Evolutionary conservation across 1,140 invertebrate species (phyloP).

Genomic region (Cepaea nemoralis): DNA sequence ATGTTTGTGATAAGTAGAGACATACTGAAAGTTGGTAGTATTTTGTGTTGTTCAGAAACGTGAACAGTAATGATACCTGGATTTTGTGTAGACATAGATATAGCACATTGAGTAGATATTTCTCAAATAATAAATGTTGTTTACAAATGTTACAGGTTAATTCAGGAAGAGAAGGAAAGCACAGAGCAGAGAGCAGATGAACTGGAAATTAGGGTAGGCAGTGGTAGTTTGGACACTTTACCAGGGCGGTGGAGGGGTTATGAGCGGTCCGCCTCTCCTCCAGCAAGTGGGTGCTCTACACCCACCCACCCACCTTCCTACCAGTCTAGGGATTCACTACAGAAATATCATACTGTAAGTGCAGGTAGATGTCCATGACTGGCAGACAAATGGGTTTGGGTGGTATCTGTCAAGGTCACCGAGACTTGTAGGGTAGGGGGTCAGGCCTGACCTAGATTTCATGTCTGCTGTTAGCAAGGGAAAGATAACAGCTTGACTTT

Average conservation of each 20-base stretch:
- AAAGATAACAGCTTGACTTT: no score
- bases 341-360: conserved; percentile 86
- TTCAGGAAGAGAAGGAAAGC: conserved; percentile 98
- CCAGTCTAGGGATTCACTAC: conserved; percentile 79
- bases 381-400: background rate
- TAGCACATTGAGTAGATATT: no score
- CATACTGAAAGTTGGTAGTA: no score
- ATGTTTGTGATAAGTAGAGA: no score
- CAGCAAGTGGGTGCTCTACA: conserved; percentile 83
- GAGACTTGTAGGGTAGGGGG: no score
- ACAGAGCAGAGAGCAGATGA: conserved; percentile 95
- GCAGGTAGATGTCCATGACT: conserved; percentile 8
- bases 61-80: no score
- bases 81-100: no score
- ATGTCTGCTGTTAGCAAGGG: background rate
- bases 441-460: background rate
- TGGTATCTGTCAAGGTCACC: background rate
- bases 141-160: conserved; percentile 78
- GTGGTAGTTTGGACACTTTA: conserved; percentile 73
- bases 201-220: conserved; percentile 94
- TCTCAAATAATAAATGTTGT: no score
- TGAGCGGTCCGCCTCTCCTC: conserved; percentile 78
- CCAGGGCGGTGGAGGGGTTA: conserved; percentile 62
- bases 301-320: conserved; percentile 72
- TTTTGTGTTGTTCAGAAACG: no score